Evolutionary conservation across 2,113 vertebrate species (phyloP).

Genomic region (Plectropomus leopardus): DNA sequence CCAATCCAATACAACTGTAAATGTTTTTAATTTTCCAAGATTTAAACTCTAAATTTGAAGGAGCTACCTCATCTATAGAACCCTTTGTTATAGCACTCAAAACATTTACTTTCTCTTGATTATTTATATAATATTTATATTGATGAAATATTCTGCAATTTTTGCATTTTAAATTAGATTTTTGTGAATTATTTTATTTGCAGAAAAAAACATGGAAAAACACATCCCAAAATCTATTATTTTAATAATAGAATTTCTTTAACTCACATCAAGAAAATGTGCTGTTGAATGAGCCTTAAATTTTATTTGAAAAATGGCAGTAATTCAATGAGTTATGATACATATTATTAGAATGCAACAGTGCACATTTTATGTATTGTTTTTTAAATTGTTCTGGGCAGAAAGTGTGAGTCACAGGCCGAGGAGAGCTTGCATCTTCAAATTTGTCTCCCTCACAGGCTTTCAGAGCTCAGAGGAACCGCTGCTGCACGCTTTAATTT

Average conservation of each 20-base stretch:
- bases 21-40: conserved; percentile 19
- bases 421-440: conserved; percentile 85
- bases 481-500: conserved; percentile 96
- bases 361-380: conserved; percentile 4
- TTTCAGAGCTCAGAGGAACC: conserved; percentile 89
- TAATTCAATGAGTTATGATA: not conserved
- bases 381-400: conserved; percentile 36
- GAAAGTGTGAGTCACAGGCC: conserved; percentile 26
- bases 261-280: not conserved
- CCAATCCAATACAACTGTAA: not conserved
- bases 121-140: not conserved
- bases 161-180: not conserved
- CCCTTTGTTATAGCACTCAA: not conserved
- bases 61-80: not conserved
- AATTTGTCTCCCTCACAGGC: conserved; percentile 93
- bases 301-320: not conserved
- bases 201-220: not conserved
- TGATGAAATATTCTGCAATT: not conserved
- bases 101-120: not conserved
- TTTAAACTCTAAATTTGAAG: not conserved
- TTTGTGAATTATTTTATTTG: conserved; percentile 11
- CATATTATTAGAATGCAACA: not conserved
- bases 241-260: conserved; percentile 10
- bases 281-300: conserved; percentile 8
- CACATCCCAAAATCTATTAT: not conserved